A percentile compares a stretch with the other conserved stretches of the same genome.
These are phyloP conservation scores for Monopterus albus DNA, from an alignment of 2,113 vertebrate species.

Conservation along the genomic window DNA sequence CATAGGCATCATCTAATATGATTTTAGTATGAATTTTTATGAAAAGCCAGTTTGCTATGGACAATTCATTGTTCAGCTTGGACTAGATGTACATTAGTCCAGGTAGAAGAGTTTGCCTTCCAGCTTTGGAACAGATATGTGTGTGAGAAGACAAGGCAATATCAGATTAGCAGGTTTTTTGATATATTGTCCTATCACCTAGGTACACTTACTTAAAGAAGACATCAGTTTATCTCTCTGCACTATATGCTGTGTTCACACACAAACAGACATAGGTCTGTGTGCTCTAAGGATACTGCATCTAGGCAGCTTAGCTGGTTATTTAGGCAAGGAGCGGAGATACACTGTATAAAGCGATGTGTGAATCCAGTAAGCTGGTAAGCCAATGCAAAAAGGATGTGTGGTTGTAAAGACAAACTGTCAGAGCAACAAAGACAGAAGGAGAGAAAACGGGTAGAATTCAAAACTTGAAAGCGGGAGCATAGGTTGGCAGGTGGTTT, in stretches of 20 bases:
- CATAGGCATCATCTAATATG: slow-evolving; percentile 21
- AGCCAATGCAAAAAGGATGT: slow-evolving; percentile 50
- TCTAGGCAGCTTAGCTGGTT: slow-evolving; percentile 69
- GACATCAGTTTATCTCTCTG: slow-evolving; percentile 48
- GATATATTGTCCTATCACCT: slow-evolving; percentile 64
- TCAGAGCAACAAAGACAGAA: slow-evolving; percentile 17
- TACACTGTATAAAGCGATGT: slow-evolving; percentile 13
- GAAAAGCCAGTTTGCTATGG: slow-evolving; percentile 28
- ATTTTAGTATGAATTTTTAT: slow-evolving; percentile 18
- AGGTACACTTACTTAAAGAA: slow-evolving; percentile 68
- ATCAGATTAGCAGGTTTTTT: slow-evolving; percentile 70
- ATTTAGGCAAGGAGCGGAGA: slow-evolving; percentile 51
- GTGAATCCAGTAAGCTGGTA: slow-evolving; percentile 58
- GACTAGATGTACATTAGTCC: slow-evolving; percentile 15
- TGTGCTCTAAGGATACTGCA: slow-evolving; percentile 70
- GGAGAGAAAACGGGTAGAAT: slow-evolving; percentile 50
- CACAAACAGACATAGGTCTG: slow-evolving; percentile 59
- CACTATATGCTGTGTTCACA: slow-evolving; percentile 39
- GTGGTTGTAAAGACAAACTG: slow-evolving; percentile 45
- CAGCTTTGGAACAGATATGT: slow-evolving; percentile 56
- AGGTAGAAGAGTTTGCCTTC: slow-evolving; percentile 61
- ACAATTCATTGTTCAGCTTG: slow-evolving; percentile 15
- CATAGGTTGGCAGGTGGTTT: slow-evolving; percentile 62
- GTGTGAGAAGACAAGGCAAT: slow-evolving; percentile 68
- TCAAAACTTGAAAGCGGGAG: slow-evolving; percentile 62